phyloP scores from a whole-genome alignment of 2,797 vertebrate genomes.

The Pelodytes ibericus region DNA sequence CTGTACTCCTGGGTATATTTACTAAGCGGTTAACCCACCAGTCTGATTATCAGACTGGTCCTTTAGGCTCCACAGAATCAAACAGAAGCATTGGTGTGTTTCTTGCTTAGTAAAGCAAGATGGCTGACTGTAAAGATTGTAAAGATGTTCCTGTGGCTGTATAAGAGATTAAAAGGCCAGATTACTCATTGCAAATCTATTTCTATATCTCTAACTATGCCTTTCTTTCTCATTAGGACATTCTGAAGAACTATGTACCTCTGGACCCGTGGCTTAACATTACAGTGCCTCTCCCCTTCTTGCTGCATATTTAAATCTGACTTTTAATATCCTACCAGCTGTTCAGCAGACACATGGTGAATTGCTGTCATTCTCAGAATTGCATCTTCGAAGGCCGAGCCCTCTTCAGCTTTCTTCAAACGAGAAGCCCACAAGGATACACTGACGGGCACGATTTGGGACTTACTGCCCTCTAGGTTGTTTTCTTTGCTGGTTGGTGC shows the following conservation, averaged over 20 bases:
- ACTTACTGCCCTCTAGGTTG: conserved; percentile 71
- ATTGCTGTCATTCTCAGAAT: conserved; percentile 94
- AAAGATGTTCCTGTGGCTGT: too few relatives aligned
- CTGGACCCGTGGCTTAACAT: conserved; percentile 70
- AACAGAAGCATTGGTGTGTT: too few relatives aligned
- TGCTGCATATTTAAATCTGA: conserved; percentile 82
- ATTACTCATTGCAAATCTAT: too few relatives aligned
- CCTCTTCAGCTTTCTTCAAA: conserved; percentile 77
- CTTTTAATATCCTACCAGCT: conserved; percentile 89
- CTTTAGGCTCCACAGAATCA: too few relatives aligned
- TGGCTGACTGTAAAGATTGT: too few relatives aligned
- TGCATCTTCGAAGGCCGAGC: conserved; percentile 80
- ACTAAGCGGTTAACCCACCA: too few relatives aligned
- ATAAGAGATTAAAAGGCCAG: too few relatives aligned
- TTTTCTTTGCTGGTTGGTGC: conserved; percentile 61
- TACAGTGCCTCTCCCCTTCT: conserved; percentile 71
- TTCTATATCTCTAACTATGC: too few relatives aligned
- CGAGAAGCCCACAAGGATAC: conserved; percentile 70
- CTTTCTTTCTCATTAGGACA: conserved; percentile 68
- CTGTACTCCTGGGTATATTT: too few relatives aligned
- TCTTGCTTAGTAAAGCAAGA: too few relatives aligned
- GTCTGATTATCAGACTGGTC: too few relatives aligned
- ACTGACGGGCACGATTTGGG: conserved; percentile 61
- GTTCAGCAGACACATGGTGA: conserved; percentile 96
- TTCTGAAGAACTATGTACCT: conserved; percentile 79